Evolutionary conservation across 1,140 invertebrate species (phyloP), one percentile per base, ranked within the genome.

Genomic region (Campodea augens): DNA sequence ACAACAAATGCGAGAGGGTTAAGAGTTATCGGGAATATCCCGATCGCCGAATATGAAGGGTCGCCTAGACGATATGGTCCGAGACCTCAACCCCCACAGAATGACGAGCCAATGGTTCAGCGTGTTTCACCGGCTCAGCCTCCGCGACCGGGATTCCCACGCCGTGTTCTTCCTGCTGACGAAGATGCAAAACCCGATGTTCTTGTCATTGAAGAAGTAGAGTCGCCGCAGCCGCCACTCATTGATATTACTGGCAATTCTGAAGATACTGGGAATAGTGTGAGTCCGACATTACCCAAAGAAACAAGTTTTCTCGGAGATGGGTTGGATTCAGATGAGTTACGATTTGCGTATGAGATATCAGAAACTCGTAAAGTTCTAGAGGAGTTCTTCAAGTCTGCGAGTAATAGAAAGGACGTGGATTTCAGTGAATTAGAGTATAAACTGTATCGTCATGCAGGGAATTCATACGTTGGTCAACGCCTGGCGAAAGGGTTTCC

Each of bases 41-140:
- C 83, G 12, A 88, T 89, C 53, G 82, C 83, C 25, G 83, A 91
- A 53, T 92, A 92, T 60, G 86, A 89, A 50, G 86, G 84, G 19
- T 90, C 86, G 27, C 88, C 87, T 3, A 69, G 84, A 50, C 71
- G 87, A 49, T 91, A 90, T 59, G 86, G 85, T 2, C 66, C 77
- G 25, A 60, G 69, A 18, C 62, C 36, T 57, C 61, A 49, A 54
- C 54, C 47, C 61, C 60, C 52, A 55, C 51, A 43, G 20, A 38
- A 52, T 27, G 46, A 52, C 38, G 39, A 53, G 2, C 44, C 54
- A 29, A 53, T 56, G 27, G 52, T 43, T 13, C 57, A 75, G 43
- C 59, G 74, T 39, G 69, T 71, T 41, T 75, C 73, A n/a, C 72
- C 73, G 23, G 73, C 70, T 46, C 77, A 77, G 58, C 66, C 74